Conservation (phyloP, 2,113 vertebrate genomes). For the Silurus asotus region DNA sequence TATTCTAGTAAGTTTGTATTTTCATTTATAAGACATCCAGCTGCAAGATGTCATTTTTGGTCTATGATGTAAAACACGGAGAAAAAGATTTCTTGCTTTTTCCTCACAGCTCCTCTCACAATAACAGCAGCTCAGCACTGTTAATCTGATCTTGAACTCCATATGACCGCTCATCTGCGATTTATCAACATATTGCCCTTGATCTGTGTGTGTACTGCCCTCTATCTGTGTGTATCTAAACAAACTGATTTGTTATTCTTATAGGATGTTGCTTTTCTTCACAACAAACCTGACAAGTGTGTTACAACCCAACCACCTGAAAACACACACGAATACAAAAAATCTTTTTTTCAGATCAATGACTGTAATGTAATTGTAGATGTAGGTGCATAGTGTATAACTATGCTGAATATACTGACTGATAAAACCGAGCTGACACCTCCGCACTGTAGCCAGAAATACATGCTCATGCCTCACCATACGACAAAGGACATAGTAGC, state of each 20-base stretch:
- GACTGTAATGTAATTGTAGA: slow-evolving; percentile 23
- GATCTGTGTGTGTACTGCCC: neutral
- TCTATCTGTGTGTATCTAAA: slow-evolving; percentile 14
- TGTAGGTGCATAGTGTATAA: slow-evolving; percentile 10
- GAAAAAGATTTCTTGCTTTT: neutral
- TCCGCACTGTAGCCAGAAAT: slow-evolving; percentile 34
- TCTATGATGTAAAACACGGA: neutral
- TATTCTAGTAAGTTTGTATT: neutral
- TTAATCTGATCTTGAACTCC: slow-evolving; percentile 33
- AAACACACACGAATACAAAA: slow-evolving; percentile 10
- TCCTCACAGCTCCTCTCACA: slow-evolving; percentile 8
- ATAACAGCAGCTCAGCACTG: neutral
- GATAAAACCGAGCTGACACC: slow-evolving; percentile 38
- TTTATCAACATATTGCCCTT: slow-evolving; percentile 2
- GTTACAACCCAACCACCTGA: slow-evolving; percentile 4
- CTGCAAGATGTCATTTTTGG: neutral
- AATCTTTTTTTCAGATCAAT: slow-evolving; percentile 25
- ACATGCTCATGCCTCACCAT: slow-evolving; percentile 36
- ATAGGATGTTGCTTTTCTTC: neutral
- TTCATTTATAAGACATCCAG: neutral
- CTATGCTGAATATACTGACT: slow-evolving; percentile 27
- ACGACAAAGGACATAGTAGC: slow-evolving; percentile 69
- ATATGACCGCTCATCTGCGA: slow-evolving; percentile 13
- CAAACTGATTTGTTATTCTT: neutral
- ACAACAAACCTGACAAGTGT: neutral